A percentile compares a stretch with the other conserved stretches of the same genome.
Conservation (phyloP, 2,113 vertebrate species). For the Micromys minutus region DNA sequence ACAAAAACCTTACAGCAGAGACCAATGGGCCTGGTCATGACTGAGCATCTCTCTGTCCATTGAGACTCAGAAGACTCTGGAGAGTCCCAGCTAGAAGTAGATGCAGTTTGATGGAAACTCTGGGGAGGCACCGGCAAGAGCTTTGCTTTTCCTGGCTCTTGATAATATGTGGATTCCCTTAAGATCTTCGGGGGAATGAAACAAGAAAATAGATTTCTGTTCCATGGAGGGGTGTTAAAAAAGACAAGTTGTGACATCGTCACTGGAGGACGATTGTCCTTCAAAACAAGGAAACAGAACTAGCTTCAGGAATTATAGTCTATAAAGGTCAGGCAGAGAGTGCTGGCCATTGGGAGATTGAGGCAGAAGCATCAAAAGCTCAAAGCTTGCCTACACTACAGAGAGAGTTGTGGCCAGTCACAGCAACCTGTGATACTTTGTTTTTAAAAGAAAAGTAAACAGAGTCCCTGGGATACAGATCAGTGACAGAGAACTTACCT, state of each 20-base stretch:
- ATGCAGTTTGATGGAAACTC: not conserved
- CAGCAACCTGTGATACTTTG: not conserved
- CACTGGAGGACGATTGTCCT: not conserved
- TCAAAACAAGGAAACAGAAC: constrained; percentile 7
- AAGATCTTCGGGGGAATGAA: not conserved
- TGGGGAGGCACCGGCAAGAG: not conserved
- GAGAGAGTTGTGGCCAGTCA: not conserved
- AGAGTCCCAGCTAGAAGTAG: not conserved
- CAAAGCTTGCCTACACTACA: not conserved
- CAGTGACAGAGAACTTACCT: not conserved
- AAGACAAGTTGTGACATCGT: not conserved
- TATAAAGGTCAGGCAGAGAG: not conserved
- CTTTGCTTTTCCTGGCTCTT: not conserved
- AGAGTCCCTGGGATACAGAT: not conserved
- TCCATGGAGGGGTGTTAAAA: not conserved
- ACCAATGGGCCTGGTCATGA: not conserved
- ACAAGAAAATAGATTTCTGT: not conserved
- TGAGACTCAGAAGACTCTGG: not conserved
- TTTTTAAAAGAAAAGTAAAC: not conserved
- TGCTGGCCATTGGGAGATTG: not conserved
- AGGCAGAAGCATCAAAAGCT: not conserved
- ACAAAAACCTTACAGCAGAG: not conserved
- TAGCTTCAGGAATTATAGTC: not conserved
- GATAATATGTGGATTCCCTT: not conserved
- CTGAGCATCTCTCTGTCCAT: not conserved